Percentiles rank a stretch among this genome's conserved stretches.
phyloP scores from a whole-genome alignment of 2,797 vertebrate genomes.

The Enteromius fasciolatus region DNA sequence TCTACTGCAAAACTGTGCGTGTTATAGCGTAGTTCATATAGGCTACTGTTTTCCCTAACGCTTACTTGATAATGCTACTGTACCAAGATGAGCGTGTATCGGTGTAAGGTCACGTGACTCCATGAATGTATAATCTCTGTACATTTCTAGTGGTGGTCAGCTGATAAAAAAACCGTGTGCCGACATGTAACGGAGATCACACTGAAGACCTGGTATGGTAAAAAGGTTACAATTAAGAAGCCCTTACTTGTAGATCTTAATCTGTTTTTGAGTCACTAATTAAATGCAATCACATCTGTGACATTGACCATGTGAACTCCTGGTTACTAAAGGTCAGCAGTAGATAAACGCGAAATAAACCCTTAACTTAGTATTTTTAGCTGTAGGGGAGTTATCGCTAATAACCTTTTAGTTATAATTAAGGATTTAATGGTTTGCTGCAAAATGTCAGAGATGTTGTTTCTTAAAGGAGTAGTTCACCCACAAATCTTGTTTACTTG shows the following conservation, averaged over 20 bases:
- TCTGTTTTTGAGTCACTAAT: not conserved
- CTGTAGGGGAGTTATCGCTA: not conserved
- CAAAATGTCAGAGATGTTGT: not conserved
- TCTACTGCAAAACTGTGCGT: not conserved
- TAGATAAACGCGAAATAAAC: not conserved
- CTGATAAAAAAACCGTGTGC: not conserved
- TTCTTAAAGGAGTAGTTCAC: not conserved
- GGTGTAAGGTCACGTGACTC: not conserved
- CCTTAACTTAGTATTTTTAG: too few species aligned
- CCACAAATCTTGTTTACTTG: too few species aligned
- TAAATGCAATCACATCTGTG: not conserved
- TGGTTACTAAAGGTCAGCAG: not conserved
- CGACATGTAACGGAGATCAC: not conserved
- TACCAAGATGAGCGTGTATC: not conserved
- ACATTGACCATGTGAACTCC: not conserved
- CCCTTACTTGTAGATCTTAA: too few species aligned
- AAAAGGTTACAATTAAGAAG: not conserved
- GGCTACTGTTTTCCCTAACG: too few species aligned
- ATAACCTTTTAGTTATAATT: not conserved
- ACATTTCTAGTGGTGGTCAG: not conserved
- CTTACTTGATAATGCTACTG: not conserved
- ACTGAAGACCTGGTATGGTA: not conserved
- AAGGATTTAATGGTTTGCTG: not conserved
- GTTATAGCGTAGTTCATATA: too few species aligned
- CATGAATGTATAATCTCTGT: not conserved